Evolutionary conservation across 2,888 invertebrate species (phyloP).

Genomic region (Melieria picta): DNA sequence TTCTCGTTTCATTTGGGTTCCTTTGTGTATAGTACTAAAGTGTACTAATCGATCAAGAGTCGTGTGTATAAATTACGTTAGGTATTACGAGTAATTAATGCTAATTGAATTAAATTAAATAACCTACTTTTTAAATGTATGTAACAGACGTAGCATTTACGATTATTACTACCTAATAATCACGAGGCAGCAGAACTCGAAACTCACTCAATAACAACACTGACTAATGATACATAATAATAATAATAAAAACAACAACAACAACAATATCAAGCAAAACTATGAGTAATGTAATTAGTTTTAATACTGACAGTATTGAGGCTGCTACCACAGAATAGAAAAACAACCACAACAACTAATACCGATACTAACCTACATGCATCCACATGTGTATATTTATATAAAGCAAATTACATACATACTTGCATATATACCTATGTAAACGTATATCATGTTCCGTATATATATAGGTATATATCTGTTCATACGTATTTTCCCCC

Average conservation of each 20-base stretch:
- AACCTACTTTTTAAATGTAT: constrained; percentile 35
- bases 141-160: constrained; percentile 39
- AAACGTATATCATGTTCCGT: constrained; percentile 37
- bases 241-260: neutral
- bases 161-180: constrained; percentile 2
- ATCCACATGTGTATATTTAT: constrained; percentile 22
- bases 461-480: constrained; percentile 9
- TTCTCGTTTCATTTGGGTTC: too few relatives aligned
- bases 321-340: constrained; percentile 6
- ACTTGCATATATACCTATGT: constrained; percentile 36
- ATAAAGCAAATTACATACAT: constrained; percentile 18
- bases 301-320: constrained; percentile 29
- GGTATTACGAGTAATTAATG: constrained; percentile 27
- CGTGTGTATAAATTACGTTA: constrained; percentile 46
- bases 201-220: too few relatives aligned
- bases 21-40: too few relatives aligned
- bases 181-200: too few relatives aligned
- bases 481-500: constrained; percentile 21
- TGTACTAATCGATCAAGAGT: too few relatives aligned
- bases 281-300: constrained; percentile 43
- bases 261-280: constrained; percentile 10
- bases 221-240: constrained; percentile 6
- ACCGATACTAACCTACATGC: constrained; percentile 25
- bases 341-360: constrained; percentile 31
- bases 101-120: constrained; percentile 32